phyloP scores from a whole-genome alignment of 1,140 invertebrate species.

The Drosophila obscura region DNA sequence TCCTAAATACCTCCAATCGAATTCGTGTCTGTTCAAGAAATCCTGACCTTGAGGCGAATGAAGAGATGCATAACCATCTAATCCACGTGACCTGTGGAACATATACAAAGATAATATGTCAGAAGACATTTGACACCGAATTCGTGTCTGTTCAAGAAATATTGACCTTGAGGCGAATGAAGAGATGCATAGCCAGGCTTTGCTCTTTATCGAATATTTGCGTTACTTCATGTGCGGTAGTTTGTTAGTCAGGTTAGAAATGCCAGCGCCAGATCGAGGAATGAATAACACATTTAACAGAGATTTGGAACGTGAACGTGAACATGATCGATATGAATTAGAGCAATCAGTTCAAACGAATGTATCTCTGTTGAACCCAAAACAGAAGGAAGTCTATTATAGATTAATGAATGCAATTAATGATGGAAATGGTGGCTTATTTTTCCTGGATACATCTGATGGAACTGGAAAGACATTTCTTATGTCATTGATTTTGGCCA shows the following conservation, averaged over 20 bases:
- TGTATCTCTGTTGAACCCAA: no score
- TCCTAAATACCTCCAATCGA: slow-evolving; percentile 16
- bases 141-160: slow-evolving; percentile 15
- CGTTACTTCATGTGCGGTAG: slow-evolving; percentile 65
- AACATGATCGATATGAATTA: slow-evolving; percentile 54
- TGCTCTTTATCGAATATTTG: slow-evolving; percentile 66
- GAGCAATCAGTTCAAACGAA: slow-evolving; percentile 25
- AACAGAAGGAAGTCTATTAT: neutral
- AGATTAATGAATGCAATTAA: neutral
- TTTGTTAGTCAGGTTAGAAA: slow-evolving; percentile 76
- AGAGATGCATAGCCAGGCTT: slow-evolving; percentile 9
- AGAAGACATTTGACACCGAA: slow-evolving; percentile 53
- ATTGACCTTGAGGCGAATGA: slow-evolving; percentile 7
- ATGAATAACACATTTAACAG: slow-evolving; percentile 73
- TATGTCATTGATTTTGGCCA: neutral
- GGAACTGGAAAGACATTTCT: neutral
- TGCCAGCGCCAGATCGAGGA: slow-evolving; percentile 78
- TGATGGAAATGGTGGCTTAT: neutral
- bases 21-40: slow-evolving; percentile 10
- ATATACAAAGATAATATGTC: slow-evolving; percentile 70
- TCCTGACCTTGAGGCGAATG: slow-evolving; percentile 2
- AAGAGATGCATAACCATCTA: slow-evolving; percentile 2
- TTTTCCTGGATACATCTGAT: neutral
- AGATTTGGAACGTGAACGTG: slow-evolving; percentile 70
- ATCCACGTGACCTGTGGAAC: slow-evolving; percentile 50